Conservation (phyloP, 2,888 invertebrate species). For the Megalurothrips usitatus region DNA sequence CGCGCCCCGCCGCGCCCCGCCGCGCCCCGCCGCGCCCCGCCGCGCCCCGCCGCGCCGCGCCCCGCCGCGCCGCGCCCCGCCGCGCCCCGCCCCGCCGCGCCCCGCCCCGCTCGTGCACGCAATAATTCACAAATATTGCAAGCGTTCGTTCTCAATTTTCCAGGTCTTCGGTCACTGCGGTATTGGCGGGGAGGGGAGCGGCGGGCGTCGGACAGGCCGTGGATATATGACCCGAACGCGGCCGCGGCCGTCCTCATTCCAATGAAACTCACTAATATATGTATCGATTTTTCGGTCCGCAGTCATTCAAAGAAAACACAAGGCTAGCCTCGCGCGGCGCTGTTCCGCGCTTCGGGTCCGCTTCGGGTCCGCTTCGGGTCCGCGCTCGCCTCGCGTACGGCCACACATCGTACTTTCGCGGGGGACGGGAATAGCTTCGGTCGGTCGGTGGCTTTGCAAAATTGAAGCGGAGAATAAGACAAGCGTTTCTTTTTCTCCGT, state of each 20-base stretch:
- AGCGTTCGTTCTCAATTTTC: constrained; percentile 25
- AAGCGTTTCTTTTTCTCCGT: no score
- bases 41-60: background rate
- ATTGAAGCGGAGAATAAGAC: no score
- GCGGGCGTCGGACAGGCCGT: background rate
- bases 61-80: background rate
- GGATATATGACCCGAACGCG: background rate
- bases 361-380: no score
- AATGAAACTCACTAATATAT: constrained; percentile 19
- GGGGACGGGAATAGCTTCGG: no score
- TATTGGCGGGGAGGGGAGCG: background rate
- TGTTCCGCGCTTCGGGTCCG: no score
- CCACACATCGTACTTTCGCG: background rate
- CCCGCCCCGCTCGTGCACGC: background rate
- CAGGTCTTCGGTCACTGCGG: constrained; percentile 21
- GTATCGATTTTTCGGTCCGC: constrained; percentile 16
- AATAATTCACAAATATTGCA: constrained; percentile 25
- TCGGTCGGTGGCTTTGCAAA: no score
- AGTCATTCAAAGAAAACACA: constrained; percentile 11
- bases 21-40: background rate
- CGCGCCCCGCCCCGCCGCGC: background rate
- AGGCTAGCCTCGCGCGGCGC: background rate
- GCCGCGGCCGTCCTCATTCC: constrained; percentile 11
- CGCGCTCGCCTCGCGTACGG: background rate
- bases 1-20: background rate